A percentile compares a stretch with the other conserved stretches of the same genome.
These are phyloP conservation scores for Hofmannophila pseudospretella DNA, from an alignment of 2,888 invertebrate species.

Conservation along the genomic window DNA sequence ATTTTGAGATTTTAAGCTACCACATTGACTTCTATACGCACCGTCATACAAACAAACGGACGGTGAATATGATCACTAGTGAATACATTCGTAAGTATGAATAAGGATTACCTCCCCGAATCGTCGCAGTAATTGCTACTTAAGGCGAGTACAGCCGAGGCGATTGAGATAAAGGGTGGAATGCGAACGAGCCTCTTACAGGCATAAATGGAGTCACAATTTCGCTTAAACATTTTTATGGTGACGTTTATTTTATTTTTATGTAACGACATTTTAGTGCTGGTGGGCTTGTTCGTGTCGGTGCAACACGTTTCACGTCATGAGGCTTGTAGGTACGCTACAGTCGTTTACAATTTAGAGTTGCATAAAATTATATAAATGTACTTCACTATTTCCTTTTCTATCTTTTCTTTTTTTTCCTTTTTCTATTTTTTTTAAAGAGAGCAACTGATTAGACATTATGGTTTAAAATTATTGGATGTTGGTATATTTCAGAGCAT, in stretches of 20 bases:
- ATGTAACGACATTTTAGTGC: slow-evolving; percentile 36
- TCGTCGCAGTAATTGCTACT: slow-evolving; percentile 19
- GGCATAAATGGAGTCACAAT: slow-evolving; percentile 42
- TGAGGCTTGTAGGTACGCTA: too few species aligned
- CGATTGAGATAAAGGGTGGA: slow-evolving; percentile 30
- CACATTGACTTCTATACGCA: background rate
- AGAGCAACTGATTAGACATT: too few species aligned
- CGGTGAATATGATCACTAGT: too few species aligned
- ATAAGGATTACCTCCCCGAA: slow-evolving; percentile 18
- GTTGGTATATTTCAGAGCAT: too few species aligned
- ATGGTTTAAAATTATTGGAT: too few species aligned
- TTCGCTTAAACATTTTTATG: slow-evolving; percentile 36
- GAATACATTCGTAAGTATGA: slow-evolving; percentile 4
- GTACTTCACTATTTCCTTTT: too few species aligned
- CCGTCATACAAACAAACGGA: too few species aligned
- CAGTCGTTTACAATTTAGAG: too few species aligned
- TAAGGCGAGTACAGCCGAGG: slow-evolving; percentile 15
- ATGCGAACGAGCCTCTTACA: slow-evolving; percentile 29
- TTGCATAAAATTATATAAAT: too few species aligned
- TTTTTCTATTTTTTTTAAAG: too few species aligned
- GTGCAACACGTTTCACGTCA: background rate
- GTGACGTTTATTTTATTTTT: slow-evolving; percentile 43
- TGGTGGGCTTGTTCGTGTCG: slow-evolving; percentile 10
- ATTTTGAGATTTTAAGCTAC: too few species aligned
- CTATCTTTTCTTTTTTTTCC: too few species aligned